A percentile compares a stretch with the other conserved stretches of the same genome.
These are phyloP conservation scores for Brotogeris chrysoptera DNA, from an alignment of 2,797 vertebrate species.

Conservation along the genomic window DNA sequence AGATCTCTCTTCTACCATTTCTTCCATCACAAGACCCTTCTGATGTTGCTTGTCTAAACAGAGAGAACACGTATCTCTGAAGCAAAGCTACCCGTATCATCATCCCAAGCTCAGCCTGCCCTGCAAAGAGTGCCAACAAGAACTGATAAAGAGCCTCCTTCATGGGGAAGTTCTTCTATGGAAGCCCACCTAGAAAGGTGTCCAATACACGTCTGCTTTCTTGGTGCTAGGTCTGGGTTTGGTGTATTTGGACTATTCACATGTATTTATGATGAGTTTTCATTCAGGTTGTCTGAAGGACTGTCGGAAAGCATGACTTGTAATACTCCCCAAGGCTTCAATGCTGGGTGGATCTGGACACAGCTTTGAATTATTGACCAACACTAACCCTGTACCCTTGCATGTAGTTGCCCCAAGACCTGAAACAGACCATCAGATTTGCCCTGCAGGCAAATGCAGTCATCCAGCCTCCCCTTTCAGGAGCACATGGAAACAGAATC, in stretches of 20 bases:
- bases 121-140: background rate
- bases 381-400: background rate
- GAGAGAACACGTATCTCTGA: background rate
- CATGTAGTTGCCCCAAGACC: background rate
- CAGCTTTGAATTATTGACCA: background rate
- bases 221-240: background rate
- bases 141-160: background rate
- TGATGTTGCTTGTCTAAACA: background rate
- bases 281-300: background rate
- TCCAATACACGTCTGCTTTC: background rate
- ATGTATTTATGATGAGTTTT: background rate
- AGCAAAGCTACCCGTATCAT: background rate
- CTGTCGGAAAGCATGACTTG: background rate
- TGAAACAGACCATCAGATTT: background rate
- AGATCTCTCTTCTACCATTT: background rate
- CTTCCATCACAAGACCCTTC: background rate
- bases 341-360: fast-evolving
- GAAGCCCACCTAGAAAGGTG: background rate
- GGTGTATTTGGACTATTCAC: background rate
- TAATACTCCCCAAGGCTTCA: background rate
- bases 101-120: background rate
- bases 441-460: background rate
- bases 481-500: background rate
- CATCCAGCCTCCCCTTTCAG: background rate
- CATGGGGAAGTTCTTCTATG: background rate